Evolutionary conservation across 92 coral and sea anemone genomes (phyloP), one percentile per base, ranked within the genome.

Genomic region (Siderastrea siderea): DNA sequence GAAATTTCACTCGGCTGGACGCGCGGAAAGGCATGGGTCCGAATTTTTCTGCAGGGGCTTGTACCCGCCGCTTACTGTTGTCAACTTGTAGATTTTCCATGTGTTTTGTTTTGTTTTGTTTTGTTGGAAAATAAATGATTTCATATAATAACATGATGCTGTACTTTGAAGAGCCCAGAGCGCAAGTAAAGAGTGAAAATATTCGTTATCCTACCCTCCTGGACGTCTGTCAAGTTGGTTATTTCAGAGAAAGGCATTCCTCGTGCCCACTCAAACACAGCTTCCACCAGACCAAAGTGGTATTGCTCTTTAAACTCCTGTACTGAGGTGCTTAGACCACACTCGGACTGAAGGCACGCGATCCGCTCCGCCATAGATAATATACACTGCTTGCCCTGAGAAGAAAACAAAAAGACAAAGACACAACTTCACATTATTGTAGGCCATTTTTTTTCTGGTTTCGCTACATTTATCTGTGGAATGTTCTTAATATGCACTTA

Each of bases 181-280:
- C 38, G 0, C 38, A 0, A 26, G 38, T 26, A 26, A 26, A 26
- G 38, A 26, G 38, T 26, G 38, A 26, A 26, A 26, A 26, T 26
- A 26, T 26, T 26, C 38, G 38, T 26, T 1, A 58, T 12, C 93
- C 45, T 61, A 96, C 99, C 99, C 95, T 97, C 99, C 78, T 97
- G 99, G 15, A 97, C 99, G 82, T 97, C 99, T 7, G 99, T 97
- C 26, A 97, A 87, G 65, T 87, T 87, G 77, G 96, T 97, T 69
- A 97, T 97, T 87, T 97, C 98, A 7, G 95, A 86, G 84, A 97
- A 97, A 3, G 99, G 99, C 92, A 94, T 94, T 47, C 99, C 99
- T 68, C 97, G 54, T 3, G 99, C 98, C 99, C 99, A 97, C 80
- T 97, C 98, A 77, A 87, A 97, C 85, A 97, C 99, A 51, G 93